These are phyloP conservation scores for Coelopa pilipes DNA, from an alignment of 2,888 invertebrate genomes.

Conservation along the genomic window DNA sequence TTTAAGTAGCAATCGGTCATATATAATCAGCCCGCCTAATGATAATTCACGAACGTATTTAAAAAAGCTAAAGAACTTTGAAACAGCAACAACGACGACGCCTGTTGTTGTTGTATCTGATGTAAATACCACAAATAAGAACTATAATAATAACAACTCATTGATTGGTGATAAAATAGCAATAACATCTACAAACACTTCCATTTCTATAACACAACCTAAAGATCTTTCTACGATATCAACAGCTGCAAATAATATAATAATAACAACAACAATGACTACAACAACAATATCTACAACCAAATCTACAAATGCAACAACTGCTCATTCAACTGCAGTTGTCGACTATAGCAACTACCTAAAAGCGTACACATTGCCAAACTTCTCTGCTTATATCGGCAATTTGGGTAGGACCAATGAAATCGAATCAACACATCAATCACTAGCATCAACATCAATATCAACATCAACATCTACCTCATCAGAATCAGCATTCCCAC, in stretches of 20 bases:
- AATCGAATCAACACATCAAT: not conserved
- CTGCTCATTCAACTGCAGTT: constrained; percentile 28
- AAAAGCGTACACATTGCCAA: constrained; percentile 50
- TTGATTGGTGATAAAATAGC: not conserved
- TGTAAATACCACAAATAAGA: constrained; percentile 37
- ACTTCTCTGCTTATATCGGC: constrained; percentile 33
- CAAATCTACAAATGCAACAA: constrained; percentile 37
- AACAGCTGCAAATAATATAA: too few relatives aligned
- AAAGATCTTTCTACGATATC: too few relatives aligned
- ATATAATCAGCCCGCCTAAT: not conserved
- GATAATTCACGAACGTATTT: not conserved
- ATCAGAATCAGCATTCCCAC: constrained; percentile 14
- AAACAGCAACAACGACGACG: not conserved
- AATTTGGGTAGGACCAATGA: constrained; percentile 11
- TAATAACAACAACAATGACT: too few relatives aligned
- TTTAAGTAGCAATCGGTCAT: not conserved
- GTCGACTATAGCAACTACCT: constrained; percentile 50
- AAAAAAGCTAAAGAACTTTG: not conserved
- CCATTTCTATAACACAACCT: not conserved
- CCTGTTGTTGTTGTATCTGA: not conserved
- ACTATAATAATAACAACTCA: constrained; percentile 3
- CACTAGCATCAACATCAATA: not conserved
- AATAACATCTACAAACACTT: constrained; percentile 16
- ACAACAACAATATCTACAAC: too few relatives aligned
- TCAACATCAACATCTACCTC: constrained; percentile 27